Base-by-base conservation (phyloP, 2,113 vertebrate genomes). In the Paracanthobrama guichenoti region DNA sequence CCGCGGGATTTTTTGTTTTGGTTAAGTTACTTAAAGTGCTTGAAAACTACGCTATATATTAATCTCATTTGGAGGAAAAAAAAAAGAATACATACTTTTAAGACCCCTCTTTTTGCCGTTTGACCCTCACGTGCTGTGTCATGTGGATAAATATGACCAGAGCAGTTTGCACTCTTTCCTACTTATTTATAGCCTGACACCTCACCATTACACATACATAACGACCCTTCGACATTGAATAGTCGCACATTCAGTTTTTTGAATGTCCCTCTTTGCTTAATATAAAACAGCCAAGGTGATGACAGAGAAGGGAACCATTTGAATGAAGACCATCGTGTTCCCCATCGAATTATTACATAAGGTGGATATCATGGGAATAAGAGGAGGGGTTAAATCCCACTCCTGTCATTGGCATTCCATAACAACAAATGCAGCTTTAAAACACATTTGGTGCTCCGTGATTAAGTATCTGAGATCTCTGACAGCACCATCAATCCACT, bases 111-210 rank as follows among this genome's bases (percentile, higher is more conserved):
- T 55, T 53, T 55, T 55, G 9, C 53, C 8, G 8, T 55, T 22
- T 55, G 53, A 22, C 18, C 53, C 53, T 8, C 83, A 90, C 74
- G 80, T 92, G 92, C 82, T 74, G 24, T n/a, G 42, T 64, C 90
- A 91, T 90, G 91, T 91, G 92, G 81, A n/a, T 66, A 31, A 26
- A 69, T 81, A 42, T 77, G 46, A 53, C 67, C 73, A 87, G 84
- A 69, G 88, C 90, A 87, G 90, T 53, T 85, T 35, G 59, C 4
- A 59, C 20, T 83, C 85, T 86, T 90, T 88, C 89, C 44, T 90
- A 88, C 79, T 90, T 94, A 93, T 94, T 93, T 92, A 91, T 92
- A 89, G 92, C 85, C 2, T 59, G 71, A 69, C 50, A 77, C 86
- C 84, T 88, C 74, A 88, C 55, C 87, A 85, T 87, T 24, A 60